A percentile compares a stretch with the other conserved stretches of the same genome.
These are phyloP conservation scores for Anodontia alba DNA, from an alignment of 2,888 invertebrate genomes.

Conservation along the genomic window DNA sequence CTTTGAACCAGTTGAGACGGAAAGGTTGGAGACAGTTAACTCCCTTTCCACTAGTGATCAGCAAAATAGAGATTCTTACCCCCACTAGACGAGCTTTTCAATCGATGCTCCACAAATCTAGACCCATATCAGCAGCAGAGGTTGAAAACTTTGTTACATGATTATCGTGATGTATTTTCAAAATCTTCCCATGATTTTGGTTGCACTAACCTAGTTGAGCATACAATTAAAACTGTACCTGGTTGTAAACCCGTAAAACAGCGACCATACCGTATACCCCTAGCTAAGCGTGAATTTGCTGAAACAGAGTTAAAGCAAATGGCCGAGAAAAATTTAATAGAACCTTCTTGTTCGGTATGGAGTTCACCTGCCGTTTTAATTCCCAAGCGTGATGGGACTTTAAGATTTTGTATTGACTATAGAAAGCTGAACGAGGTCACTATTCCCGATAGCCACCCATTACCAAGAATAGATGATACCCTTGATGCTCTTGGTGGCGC, in stretches of 20 bases:
- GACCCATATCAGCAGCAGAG: background rate
- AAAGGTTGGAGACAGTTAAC: background rate
- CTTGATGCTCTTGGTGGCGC: too few relatives aligned
- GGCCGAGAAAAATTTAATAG: background rate
- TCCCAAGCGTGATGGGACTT: background rate
- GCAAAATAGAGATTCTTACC: background rate
- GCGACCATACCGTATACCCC: background rate
- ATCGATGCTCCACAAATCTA: background rate
- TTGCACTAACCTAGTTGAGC: background rate
- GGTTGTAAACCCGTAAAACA: background rate
- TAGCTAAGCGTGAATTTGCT: background rate
- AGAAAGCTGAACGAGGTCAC: background rate
- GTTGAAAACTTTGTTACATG: background rate
- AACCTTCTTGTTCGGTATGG: background rate
- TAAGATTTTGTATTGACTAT: background rate
- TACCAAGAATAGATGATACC: too few relatives aligned
- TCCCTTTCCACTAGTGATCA: background rate
- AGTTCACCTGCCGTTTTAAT: background rate
- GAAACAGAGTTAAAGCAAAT: background rate
- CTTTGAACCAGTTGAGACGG: background rate
- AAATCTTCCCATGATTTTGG: background rate
- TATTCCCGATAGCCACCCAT: background rate
- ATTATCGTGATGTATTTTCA: background rate
- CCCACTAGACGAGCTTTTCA: background rate
- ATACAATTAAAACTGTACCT: background rate